These are phyloP conservation scores for Drosophila rellima DNA, from an alignment of 2,888 invertebrate species.

Conservation along the genomic window DNA sequence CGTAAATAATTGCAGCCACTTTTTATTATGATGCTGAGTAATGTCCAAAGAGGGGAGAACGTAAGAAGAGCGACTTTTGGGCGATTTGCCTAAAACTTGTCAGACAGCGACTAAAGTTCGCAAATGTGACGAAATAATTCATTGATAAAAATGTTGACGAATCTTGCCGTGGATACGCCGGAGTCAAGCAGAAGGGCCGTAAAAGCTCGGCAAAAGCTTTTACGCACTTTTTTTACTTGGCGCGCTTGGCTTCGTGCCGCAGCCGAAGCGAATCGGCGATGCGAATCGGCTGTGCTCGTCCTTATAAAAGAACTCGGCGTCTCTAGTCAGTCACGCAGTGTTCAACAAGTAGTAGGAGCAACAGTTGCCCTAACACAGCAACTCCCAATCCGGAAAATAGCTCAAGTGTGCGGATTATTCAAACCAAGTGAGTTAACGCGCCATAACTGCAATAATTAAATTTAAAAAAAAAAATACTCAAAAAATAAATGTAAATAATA, in stretches of 20 bases:
- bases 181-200: conserved; percentile 6
- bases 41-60: too few species aligned
- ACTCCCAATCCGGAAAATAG: conserved; percentile 20
- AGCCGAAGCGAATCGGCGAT: conserved; percentile 24
- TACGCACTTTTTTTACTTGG: conserved; percentile 58
- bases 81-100: conserved; percentile 49
- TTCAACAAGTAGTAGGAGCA: conserved; percentile 85
- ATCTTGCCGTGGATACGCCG: not conserved
- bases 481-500: not conserved
- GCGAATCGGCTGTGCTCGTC: conserved; percentile 50
- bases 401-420: conserved; percentile 19
- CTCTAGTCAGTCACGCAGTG: conserved; percentile 82
- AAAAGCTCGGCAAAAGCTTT: conserved; percentile 76
- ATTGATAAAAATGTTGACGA: conserved; percentile 70
- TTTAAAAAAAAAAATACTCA: not conserved
- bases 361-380: conserved; percentile 66
- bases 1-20: conserved; percentile 64
- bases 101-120: conserved; percentile 37
- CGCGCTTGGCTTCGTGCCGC: conserved; percentile 51
- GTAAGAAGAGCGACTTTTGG: not conserved
- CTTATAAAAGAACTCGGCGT: conserved; percentile 83
- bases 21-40: conserved; percentile 33
- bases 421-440: conserved; percentile 39
- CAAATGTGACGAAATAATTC: conserved; percentile 75
- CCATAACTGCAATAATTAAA: not conserved